A percentile compares a stretch with the other conserved stretches of the same genome.
Conservation (phyloP, 1,140 invertebrate genomes). For the Planococcus citri region DNA sequence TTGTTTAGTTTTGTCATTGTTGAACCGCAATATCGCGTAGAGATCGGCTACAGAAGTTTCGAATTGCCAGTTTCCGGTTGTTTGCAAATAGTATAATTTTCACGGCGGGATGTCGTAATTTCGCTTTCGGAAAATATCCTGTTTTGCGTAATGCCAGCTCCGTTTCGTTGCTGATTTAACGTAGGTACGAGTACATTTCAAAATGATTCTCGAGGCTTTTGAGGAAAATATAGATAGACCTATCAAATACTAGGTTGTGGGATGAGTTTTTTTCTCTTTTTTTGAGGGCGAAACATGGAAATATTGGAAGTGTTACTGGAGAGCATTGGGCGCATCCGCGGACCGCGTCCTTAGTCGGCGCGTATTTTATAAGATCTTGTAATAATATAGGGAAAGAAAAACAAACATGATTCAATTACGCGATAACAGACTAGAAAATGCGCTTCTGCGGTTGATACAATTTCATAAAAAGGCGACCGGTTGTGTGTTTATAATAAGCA, state of each 20-base stretch:
- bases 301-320: too few relatives aligned
- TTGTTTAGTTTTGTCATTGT: neutral
- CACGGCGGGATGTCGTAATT: slow-evolving; percentile 9
- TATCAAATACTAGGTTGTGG: too few relatives aligned
- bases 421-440: neutral
- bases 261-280: too few relatives aligned
- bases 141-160: too few relatives aligned
- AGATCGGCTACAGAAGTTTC: slow-evolving; percentile 12
- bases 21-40: neutral
- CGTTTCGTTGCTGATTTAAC: too few relatives aligned
- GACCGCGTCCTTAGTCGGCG: too few relatives aligned
- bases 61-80: slow-evolving; percentile 8
- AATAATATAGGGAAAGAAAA: neutral
- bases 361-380: too few relatives aligned
- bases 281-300: too few relatives aligned
- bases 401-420: neutral
- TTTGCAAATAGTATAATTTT: slow-evolving; percentile 21
- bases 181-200: too few relatives aligned
- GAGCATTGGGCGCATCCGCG: too few relatives aligned
- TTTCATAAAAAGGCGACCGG: neutral
- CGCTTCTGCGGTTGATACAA: neutral
- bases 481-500: neutral
- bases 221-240: too few relatives aligned
- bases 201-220: too few relatives aligned
- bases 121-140: neutral